Evolutionary conservation across 2,113 vertebrate genomes (phyloP), one percentile per base, ranked within the genome.

Genomic region (Myrmophylax atrothorax): DNA sequence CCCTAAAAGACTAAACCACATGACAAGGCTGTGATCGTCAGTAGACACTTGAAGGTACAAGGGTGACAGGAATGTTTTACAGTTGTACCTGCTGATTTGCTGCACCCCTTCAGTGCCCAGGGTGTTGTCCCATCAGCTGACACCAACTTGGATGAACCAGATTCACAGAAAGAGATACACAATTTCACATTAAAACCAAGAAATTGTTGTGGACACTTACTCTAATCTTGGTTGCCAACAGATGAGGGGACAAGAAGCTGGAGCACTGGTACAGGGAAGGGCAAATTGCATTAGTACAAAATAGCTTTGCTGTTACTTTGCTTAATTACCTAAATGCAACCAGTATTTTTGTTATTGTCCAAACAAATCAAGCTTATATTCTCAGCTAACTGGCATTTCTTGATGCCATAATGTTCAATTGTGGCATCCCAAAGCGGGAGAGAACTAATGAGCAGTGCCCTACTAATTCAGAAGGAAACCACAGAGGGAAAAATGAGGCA

Each of bases 291-390:
- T 66, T 46, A 58, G 42, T 55, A 59, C 73, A 69, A 56, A 92
- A 92, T 49, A 74, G 75, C 23, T n/a, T 92, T 75, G 75, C 60
- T 84, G 81, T 89, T 97, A 33, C 62, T 94, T 94, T 84, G 81
- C 81, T 89, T 74, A 56, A 94, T 91, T 68, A 83, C 67, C 92
- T 86, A 92, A 84, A 73, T 67, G 42, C 87, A 90, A 95, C 84
- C 73, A 31, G 59, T 80, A 46, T 40, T 53, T 78, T 91, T 68
- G 90, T 78, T 62, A 87, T 58, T 89, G 60, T 86, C 56, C 66
- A 80, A 95, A 86, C 52, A 86, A 91, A 84, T 84, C 49, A 89
- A 78, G 68, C 52, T 84, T 28, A 17, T 46, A 10, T 50, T 87
- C 42, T 74, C 86, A 84, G 37, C 33, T 35, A 77, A 50, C 52